Evolutionary conservation across 1,140 invertebrate species (phyloP).

Genomic region (Pachypsylla venusta): DNA sequence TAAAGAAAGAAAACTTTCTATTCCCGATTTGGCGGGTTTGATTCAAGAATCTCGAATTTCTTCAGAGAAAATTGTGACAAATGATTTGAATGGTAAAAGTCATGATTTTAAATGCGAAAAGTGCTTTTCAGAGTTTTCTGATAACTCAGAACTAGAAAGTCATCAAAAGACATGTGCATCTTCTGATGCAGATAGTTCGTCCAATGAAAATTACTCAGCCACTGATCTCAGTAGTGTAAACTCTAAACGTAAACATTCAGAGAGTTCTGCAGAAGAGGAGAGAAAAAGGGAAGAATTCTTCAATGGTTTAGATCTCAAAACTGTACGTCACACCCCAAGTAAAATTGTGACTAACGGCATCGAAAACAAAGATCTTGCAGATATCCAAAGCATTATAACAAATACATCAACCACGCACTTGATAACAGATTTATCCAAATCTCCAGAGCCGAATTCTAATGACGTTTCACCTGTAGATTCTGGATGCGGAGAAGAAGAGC

Average conservation of each 20-base stretch:
- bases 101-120: conserved; percentile 52
- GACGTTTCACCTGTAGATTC: conserved; percentile 22
- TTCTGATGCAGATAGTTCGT: conserved; percentile 17
- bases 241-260: conserved; percentile 7
- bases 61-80: not conserved
- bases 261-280: conserved; percentile 28
- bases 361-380: conserved; percentile 55
- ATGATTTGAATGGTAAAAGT: conserved; percentile 29
- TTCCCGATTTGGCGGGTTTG: conserved; percentile 1
- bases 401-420: conserved; percentile 32
- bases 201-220: conserved; percentile 24
- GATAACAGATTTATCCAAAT: conserved; percentile 21
- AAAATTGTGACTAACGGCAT: conserved; percentile 23
- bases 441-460: conserved; percentile 20
- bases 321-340: conserved; percentile 36
- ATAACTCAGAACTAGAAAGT: conserved; percentile 47
- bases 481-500: conserved; percentile 47
- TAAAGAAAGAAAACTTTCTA: not conserved
- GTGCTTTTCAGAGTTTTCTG: conserved; percentile 59
- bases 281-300: conserved; percentile 60
- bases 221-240: conserved; percentile 16
- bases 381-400: conserved; percentile 65
- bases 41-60: not conserved
- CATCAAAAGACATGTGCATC: conserved; percentile 31
- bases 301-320: conserved; percentile 56